phyloP scores from a whole-genome alignment of 2,113 vertebrate genomes.

The Apodemus speciosus region DNA sequence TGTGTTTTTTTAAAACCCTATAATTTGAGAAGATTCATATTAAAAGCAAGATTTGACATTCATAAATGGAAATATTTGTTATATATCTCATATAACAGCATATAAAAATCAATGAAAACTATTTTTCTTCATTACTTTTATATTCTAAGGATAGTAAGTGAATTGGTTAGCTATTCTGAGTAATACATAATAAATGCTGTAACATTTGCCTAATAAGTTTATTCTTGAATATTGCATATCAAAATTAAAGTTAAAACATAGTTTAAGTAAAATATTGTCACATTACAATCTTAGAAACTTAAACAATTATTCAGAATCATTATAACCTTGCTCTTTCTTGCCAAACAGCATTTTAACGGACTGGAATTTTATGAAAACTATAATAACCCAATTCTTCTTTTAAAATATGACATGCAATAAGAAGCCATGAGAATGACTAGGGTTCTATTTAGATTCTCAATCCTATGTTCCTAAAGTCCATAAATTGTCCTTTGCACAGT shows the following conservation, averaged over 20 bases:
- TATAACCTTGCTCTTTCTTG: not conserved
- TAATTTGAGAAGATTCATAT: not conserved
- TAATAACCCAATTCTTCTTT: not conserved
- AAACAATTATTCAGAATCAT: not conserved
- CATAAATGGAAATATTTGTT: conserved; percentile 4
- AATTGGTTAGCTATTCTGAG: not conserved
- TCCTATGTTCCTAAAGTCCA: not conserved
- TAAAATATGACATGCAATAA: not conserved
- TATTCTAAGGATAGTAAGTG: not conserved
- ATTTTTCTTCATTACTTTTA: not conserved
- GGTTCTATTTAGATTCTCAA: conserved; percentile 30
- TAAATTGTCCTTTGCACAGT: conserved; percentile 43
- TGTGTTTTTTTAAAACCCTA: not conserved
- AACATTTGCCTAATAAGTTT: not conserved
- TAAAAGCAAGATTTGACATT: not conserved
- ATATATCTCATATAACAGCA: not conserved
- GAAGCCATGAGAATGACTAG: not conserved
- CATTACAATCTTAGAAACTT: not conserved
- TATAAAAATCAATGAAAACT: not conserved
- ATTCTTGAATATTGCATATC: not conserved
- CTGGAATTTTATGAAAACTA: not conserved
- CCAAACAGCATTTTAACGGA: conserved; percentile 7
- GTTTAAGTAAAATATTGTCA: conserved; percentile 24
- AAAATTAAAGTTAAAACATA: not conserved
- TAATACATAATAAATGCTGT: not conserved